These are phyloP conservation scores for Gastracanthus pulcherrimus DNA, from an alignment of 2,888 invertebrate genomes.

Conservation along the genomic window DNA sequence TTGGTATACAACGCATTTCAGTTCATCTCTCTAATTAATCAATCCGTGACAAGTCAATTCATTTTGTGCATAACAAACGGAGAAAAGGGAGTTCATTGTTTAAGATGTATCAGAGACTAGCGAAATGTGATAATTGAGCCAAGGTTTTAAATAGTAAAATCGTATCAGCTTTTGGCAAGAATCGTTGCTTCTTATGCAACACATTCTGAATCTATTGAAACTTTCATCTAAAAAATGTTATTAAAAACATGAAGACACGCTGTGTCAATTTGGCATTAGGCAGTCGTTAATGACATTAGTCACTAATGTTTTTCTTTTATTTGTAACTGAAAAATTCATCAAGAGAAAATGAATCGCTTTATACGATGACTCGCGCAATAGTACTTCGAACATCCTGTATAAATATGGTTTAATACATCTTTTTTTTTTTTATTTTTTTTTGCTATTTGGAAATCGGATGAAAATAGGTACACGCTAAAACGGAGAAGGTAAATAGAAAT, in stretches of 20 bases:
- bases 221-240: constrained; percentile 41
- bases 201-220: constrained; percentile 45
- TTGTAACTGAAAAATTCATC: constrained; percentile 32
- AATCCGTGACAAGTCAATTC: constrained; percentile 44
- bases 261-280: constrained; percentile 73
- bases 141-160: constrained; percentile 32
- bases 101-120: constrained; percentile 19
- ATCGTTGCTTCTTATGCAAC: constrained; percentile 42
- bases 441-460: constrained; percentile 3
- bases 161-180: constrained; percentile 51
- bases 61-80: constrained; percentile 49
- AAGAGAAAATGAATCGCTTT: constrained; percentile 26
- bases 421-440: neutral
- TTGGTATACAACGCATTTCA: constrained; percentile 12
- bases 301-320: constrained; percentile 44
- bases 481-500: constrained; percentile 2
- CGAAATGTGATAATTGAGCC: constrained; percentile 33
- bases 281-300: constrained; percentile 69
- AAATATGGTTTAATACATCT: constrained; percentile 18
- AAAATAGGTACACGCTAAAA: constrained; percentile 24
- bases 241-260: constrained; percentile 49
- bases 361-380: constrained; percentile 21
- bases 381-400: neutral
- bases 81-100: constrained; percentile 16
- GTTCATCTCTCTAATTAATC: constrained; percentile 24